Percentiles rank a stretch among this genome's conserved stretches.
Conservation (phyloP, 2,888 invertebrate genomes). For the Brachynemurus nebulosus region DNA sequence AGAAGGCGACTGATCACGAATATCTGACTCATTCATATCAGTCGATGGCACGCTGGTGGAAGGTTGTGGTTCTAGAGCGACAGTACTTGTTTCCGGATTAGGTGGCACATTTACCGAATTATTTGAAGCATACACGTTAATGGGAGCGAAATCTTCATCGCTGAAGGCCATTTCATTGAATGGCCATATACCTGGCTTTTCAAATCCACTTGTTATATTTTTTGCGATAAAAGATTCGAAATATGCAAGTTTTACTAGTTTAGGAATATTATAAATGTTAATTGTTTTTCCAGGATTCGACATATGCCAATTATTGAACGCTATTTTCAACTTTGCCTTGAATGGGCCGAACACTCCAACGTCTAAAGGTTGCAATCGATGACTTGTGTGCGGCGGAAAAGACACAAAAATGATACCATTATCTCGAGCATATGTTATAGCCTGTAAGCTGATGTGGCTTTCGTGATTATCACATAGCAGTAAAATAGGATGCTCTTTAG, state of each 20-base stretch:
- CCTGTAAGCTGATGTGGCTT: conserved; percentile 21
- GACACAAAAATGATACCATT: conserved; percentile 25
- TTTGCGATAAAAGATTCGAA: conserved; percentile 11
- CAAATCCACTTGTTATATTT: conserved; percentile 17
- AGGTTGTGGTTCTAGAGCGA: background rate
- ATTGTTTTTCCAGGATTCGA: conserved; percentile 21
- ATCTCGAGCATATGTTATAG: conserved; percentile 23
- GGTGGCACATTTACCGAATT: background rate
- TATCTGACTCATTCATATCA: background rate
- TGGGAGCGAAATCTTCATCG: conserved; percentile 16
- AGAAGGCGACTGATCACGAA: background rate
- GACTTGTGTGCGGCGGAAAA: conserved; percentile 25
- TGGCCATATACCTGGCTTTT: conserved; percentile 19
- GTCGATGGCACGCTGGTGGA: background rate
- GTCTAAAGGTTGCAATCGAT: conserved; percentile 25
- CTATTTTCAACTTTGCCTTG: conserved; percentile 20
- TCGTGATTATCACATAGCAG: conserved; percentile 24
- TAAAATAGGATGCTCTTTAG: conserved; percentile 19
- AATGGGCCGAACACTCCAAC: conserved; percentile 22
- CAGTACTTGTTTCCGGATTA: background rate
- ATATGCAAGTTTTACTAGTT: conserved; percentile 14
- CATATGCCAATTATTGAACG: conserved; percentile 18
- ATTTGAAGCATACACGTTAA: conserved; percentile 6
- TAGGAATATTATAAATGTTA: conserved; percentile 14
- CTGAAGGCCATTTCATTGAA: conserved; percentile 16